Base-by-base conservation (phyloP, 2,888 invertebrate genomes). In the Balanococcus diminutus region DNA sequence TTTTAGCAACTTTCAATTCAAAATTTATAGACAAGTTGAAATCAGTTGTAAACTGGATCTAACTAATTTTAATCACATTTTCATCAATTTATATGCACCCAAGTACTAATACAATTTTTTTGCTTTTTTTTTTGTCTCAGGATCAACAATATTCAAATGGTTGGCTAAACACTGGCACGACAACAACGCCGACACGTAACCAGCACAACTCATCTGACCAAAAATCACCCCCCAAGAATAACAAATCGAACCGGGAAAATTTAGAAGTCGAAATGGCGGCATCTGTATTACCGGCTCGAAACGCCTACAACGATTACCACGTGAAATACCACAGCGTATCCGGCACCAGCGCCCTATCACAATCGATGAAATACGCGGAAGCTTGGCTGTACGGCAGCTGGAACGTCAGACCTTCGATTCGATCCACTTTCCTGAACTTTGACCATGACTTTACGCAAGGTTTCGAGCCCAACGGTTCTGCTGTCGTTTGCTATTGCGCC, bases 311-410 rank as follows among this genome's bases (percentile, higher is more conserved):
- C 86, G 86, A 86, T 42, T 86, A 82, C 87, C 88, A 88, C 79
- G 86, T 87, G 87, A 89, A 88, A 87, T 89, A 88, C 87, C 89
- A 88, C 79, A 88, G 88, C 85, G 87, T 88, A 81, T 93, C 93
- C 88, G 93, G 93, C 86, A 93, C 93, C 87, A 93, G 94, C 89
- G 93, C 94, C n/a, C 90, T 95, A 84, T 94, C 95, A 87, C 94
- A 95, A 90, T 95, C 95, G 89, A 95, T 96, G 95, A 94, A 94
- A 90, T 95, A 95, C 91, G 94, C 95, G 51, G 95, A 96, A 89
- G 94, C 95, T 86, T 96, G 96, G 96, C 92, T 96, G 19, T 96
- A 96, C 89, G 95, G 95, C 88, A 95, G 84, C 22, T 39, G 32
- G 39, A 84, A 46, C 84, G 75, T 84, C 22, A 72, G 46, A 42